Evolutionary conservation across 2,888 invertebrate species (phyloP).

Genomic region (Elysia crispata): DNA sequence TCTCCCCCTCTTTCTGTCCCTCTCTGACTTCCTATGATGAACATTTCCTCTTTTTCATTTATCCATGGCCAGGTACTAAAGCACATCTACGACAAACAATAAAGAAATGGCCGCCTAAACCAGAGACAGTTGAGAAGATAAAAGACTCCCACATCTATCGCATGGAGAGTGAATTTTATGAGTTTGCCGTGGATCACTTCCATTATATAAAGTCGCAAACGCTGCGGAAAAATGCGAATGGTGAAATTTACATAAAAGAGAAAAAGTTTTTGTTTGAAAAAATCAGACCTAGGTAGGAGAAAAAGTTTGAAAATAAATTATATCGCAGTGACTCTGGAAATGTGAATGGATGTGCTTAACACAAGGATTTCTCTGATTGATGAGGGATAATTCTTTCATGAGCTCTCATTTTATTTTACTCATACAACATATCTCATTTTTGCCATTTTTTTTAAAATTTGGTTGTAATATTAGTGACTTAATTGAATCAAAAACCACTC

Average conservation of each 20-base stretch:
- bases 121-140: constrained; percentile 44
- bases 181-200: constrained; percentile 50
- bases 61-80: constrained; percentile 29
- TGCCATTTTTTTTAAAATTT: too few species aligned
- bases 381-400: too few species aligned
- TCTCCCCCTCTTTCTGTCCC: too few species aligned
- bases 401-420: too few species aligned
- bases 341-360: too few species aligned
- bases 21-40: too few species aligned
- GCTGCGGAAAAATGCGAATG: constrained; percentile 38
- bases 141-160: constrained; percentile 48
- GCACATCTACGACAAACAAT: constrained; percentile 49
- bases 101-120: constrained; percentile 47
- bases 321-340: background rate
- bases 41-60: background rate
- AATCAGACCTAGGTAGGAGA: constrained; percentile 42
- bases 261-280: constrained; percentile 45
- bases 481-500: too few species aligned
- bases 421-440: too few species aligned
- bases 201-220: constrained; percentile 48
- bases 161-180: constrained; percentile 53
- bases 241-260: constrained; percentile 30
- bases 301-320: background rate
- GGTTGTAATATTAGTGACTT: too few species aligned
- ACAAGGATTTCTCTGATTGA: too few species aligned